Base-by-base conservation (phyloP, 2,888 invertebrate species). In the Automeris io region DNA sequence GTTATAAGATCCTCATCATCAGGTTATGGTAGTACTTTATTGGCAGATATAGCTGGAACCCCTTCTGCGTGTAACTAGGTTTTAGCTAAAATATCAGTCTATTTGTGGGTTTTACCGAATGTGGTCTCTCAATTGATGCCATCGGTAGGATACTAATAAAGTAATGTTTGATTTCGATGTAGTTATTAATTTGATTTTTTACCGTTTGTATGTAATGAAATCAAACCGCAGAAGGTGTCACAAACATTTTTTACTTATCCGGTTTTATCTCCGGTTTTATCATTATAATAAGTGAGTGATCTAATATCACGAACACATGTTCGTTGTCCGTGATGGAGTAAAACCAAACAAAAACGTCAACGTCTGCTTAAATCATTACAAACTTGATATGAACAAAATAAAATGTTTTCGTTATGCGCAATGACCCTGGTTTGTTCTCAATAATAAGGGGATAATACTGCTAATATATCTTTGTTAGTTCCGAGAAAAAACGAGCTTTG, bases 251-350 rank as follows among this genome's bases (percentile, higher is more conserved):
- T 51, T 50, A 45, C 43, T 43, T 52, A 64, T 74, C 70, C 69
- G 68, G 61, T 57, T 67, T 32, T 52, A 46, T 50, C 61, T 66
- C 67, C 62, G 69, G 66, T 65, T 66, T 61, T 57, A 50, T 60
- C 51, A 68, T 66, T 66, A 61, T 52, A 54, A 57, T 59, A 57
- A 52, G 60, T 58, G 68, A 67, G 62, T 71, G 70, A 74, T 74
- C 69, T 73, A 71, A 73, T 68, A 63, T 61, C 62, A 57, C 42
- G 46, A 50, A 43, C 63, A 67, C 50, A 62, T 68, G 65, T 53
- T 43, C 43, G 47, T 50, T 40, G 45, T 35, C 33, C 34, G 34
- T 35, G 34, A 26, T 47, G 42, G 44, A 51, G 49, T 53, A 52
- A 55, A 55, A 46, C 36, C 49, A 41, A 61, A 51, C 63, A 67